phyloP scores from a whole-genome alignment of 2,113 vertebrate genomes.

The Albula goreensis region DNA sequence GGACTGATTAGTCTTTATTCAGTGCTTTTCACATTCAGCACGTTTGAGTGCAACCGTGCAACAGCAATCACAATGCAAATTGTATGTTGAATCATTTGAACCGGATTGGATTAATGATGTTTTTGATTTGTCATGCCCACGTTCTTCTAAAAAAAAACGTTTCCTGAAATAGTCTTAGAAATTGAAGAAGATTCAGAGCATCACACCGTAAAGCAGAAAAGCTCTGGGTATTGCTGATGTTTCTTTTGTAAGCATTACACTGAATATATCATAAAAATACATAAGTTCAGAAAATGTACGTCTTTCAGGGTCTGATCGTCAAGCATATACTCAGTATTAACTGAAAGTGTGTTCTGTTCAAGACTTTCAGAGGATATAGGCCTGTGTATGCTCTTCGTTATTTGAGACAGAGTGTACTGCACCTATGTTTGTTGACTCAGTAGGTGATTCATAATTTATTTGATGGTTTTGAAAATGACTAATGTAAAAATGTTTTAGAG shows the following conservation, averaged over 20 bases:
- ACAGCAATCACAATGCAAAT: too few species aligned
- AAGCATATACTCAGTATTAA: background rate
- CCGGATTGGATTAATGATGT: too few species aligned
- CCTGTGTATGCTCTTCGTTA: conserved; percentile 64
- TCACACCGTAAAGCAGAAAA: too few species aligned
- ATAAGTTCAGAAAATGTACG: too few species aligned
- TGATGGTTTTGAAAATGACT: conserved; percentile 51
- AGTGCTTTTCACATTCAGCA: background rate
- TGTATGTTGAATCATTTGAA: too few species aligned
- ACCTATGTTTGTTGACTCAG: conserved; percentile 50
- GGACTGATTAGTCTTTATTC: conserved; percentile 11
- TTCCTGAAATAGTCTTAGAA: too few species aligned
- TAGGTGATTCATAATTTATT: conserved; percentile 62
- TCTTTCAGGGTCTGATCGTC: background rate
- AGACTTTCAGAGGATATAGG: conserved; percentile 16
- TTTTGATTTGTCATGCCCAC: too few species aligned
- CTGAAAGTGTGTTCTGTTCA: background rate
- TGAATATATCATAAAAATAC: too few species aligned
- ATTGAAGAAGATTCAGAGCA: too few species aligned
- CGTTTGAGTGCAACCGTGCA: background rate
- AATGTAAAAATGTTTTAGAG: conserved; percentile 42
- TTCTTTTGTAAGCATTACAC: background rate
- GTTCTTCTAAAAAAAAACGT: too few species aligned
- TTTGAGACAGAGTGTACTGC: conserved; percentile 68
- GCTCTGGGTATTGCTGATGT: background rate